Conservation (phyloP, 2,797 vertebrate species). For the Falco novaeseelandiae region DNA sequence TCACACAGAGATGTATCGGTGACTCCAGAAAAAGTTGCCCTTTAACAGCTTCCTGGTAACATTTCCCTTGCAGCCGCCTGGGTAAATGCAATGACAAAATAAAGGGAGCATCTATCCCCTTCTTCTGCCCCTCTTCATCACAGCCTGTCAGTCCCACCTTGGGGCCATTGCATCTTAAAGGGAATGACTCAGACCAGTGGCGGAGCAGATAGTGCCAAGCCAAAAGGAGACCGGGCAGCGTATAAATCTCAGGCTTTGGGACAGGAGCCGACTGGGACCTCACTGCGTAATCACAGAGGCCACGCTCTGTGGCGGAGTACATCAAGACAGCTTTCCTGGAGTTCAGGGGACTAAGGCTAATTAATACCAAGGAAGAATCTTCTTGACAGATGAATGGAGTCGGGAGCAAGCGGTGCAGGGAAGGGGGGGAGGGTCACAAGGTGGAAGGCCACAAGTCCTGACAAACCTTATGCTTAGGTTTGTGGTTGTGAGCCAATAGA, state of each 20-base stretch:
- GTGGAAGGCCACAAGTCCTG: neutral
- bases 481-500: neutral
- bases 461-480: neutral
- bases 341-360: neutral
- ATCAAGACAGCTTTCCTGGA: neutral
- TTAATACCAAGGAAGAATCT: neutral
- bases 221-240: neutral
- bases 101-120: conserved; percentile 20
- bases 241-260: conserved; percentile 12
- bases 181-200: conserved; percentile 35
- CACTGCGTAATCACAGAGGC: neutral
- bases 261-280: neutral
- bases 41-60: conserved; percentile 66
- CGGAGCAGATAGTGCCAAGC: conserved; percentile 30
- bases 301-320: neutral
- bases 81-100: conserved; percentile 53
- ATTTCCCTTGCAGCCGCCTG: conserved; percentile 11
- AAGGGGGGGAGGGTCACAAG: neutral
- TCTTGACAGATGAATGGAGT: neutral
- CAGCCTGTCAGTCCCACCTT: conserved; percentile 10
- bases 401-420: neutral
- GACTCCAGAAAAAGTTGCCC: conserved; percentile 57
- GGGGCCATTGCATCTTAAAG: neutral
- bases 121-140: conserved; percentile 44
- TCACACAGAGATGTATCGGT: conserved; percentile 25